Evolutionary conservation across 2,113 vertebrate genomes (phyloP).

Genomic region (Festucalex cinctus): DNA sequence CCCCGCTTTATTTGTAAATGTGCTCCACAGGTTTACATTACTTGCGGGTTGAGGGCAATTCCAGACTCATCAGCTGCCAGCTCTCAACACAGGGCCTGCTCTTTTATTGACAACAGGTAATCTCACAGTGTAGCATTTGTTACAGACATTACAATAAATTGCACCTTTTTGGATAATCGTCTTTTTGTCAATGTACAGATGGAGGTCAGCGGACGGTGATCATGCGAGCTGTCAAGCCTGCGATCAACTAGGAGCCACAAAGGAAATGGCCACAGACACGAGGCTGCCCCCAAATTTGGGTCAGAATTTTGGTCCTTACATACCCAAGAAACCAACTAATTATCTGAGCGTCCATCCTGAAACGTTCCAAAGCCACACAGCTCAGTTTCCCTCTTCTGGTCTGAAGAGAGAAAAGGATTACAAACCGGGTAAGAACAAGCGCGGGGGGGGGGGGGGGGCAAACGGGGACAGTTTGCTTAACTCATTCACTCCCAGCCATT

Average conservation of each 20-base stretch:
- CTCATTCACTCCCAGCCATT: too few species aligned
- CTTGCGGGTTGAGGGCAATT: slow-evolving; percentile 56
- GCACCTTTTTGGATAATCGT: neutral
- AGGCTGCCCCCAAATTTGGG: neutral
- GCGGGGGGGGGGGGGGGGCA: too few species aligned
- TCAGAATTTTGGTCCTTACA: neutral
- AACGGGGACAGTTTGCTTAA: too few species aligned
- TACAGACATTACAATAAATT: neutral
- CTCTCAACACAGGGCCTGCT: slow-evolving; percentile 59
- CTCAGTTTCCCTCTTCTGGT: neutral
- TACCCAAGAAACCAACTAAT: neutral
- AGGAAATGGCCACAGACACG: neutral
- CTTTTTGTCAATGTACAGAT: slow-evolving; percentile 40
- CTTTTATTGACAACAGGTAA: slow-evolving; percentile 54
- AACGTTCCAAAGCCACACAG: neutral
- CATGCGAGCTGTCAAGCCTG: slow-evolving; percentile 57
- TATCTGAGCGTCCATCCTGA: slow-evolving; percentile 14
- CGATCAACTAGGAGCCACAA: neutral
- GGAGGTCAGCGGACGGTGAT: slow-evolving; percentile 63
- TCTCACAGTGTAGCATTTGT: neutral
- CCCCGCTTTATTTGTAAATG: neutral
- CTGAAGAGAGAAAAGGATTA: slow-evolving; percentile 20
- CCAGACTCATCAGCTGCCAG: slow-evolving; percentile 6
- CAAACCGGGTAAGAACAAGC: slow-evolving; percentile 19
- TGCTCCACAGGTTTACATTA: slow-evolving; percentile 56